Percentiles rank a stretch among this genome's conserved stretches.
phyloP scores from a whole-genome alignment of 2,888 invertebrate genomes.

The Hyles lineata region DNA sequence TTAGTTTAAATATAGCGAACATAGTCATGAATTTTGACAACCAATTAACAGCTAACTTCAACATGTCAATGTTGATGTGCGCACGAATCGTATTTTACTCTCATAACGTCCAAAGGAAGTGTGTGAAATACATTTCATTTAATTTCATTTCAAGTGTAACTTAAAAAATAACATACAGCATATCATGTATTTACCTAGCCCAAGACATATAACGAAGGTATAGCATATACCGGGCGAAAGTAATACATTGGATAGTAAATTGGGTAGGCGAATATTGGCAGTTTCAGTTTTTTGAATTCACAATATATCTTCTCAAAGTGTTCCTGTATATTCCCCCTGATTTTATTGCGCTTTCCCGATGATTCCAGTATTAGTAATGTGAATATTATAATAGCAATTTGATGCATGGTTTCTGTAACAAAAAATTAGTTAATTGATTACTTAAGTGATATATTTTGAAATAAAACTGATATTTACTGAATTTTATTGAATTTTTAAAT shows the following conservation, averaged over 20 bases:
- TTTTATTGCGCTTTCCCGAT: background rate
- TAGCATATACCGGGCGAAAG: slow-evolving; percentile 35
- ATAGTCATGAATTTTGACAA: too few relatives aligned
- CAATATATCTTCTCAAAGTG: slow-evolving; percentile 20
- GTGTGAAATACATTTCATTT: too few relatives aligned
- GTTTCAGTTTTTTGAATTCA: slow-evolving; percentile 22
- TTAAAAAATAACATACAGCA: background rate
- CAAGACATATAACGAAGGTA: slow-evolving; percentile 35
- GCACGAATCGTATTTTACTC: too few relatives aligned
- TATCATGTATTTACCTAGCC: slow-evolving; percentile 35
- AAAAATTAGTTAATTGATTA: background rate
- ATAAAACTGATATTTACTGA: too few relatives aligned
- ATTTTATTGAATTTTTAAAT: too few relatives aligned
- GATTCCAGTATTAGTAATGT: background rate
- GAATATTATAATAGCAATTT: background rate
- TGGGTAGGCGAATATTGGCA: slow-evolving; percentile 38
- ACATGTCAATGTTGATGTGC: too few relatives aligned
- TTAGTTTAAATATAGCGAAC: too few relatives aligned
- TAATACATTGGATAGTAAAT: slow-evolving; percentile 44
- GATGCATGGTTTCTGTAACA: background rate
- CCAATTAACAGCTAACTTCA: too few relatives aligned
- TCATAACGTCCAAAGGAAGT: too few relatives aligned
- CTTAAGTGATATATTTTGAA: too few relatives aligned
- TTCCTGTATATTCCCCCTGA: background rate
- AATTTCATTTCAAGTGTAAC: too few relatives aligned